Percentiles rank a stretch among this genome's conserved stretches.
These are phyloP conservation scores for Acrobasis suavella DNA, from an alignment of 2,888 invertebrate genomes.

Conservation along the genomic window DNA sequence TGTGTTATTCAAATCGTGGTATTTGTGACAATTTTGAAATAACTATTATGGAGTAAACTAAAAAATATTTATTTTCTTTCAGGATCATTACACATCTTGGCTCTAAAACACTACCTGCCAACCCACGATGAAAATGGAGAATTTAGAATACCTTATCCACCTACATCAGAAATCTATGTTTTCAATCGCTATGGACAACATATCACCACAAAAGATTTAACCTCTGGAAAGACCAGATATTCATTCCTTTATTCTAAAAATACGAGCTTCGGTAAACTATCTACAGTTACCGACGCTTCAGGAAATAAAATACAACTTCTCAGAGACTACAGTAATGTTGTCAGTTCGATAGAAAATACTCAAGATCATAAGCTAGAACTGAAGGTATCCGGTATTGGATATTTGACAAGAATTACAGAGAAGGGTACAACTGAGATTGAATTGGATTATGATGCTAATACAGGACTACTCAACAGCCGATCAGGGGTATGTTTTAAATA, in stretches of 20 bases:
- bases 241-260: constrained; percentile 98
- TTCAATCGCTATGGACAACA: constrained; percentile 98
- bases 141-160: constrained; percentile 96
- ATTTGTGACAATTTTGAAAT: background rate
- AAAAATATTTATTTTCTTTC: constrained; percentile 39
- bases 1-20: background rate
- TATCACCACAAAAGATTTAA: constrained; percentile 95
- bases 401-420: constrained; percentile 93
- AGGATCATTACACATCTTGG: constrained; percentile 91
- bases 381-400: constrained; percentile 95
- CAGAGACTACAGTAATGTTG: constrained; percentile 95
- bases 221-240: constrained; percentile 97
- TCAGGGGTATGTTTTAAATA: constrained; percentile 85
- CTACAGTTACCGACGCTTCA: constrained; percentile 96
- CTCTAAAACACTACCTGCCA: constrained; percentile 93
- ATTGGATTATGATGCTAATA: constrained; percentile 94
- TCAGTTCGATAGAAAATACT: constrained; percentile 96
- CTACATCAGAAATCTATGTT: constrained; percentile 95
- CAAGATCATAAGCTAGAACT: constrained; percentile 96
- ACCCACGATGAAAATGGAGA: constrained; percentile 94
- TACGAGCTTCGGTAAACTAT: constrained; percentile 96
- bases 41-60: background rate
- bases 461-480: constrained; percentile 92
- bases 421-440: constrained; percentile 95
- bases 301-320: constrained; percentile 96